Evolutionary conservation across 2,888 invertebrate genomes (phyloP).

Genomic region (Andrena trimmerana): DNA sequence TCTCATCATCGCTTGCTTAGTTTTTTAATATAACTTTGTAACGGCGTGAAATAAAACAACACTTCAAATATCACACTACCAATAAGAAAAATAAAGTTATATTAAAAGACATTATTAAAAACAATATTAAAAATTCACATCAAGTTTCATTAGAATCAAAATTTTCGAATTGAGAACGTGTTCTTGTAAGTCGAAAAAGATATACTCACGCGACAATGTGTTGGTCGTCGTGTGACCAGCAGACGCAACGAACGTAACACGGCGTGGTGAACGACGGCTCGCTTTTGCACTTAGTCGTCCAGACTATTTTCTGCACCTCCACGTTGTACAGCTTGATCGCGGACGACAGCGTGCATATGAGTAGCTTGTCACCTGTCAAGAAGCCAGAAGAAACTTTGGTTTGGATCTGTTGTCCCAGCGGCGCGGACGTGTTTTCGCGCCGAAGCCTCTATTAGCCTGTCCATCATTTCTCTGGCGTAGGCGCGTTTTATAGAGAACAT

Average conservation of each 20-base stretch:
- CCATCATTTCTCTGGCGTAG: neutral
- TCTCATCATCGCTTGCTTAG: too few relatives aligned
- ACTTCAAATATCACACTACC: too few relatives aligned
- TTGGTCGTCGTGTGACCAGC: conserved; percentile 74
- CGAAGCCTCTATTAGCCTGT: neutral
- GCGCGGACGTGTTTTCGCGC: neutral
- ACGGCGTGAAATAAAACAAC: too few relatives aligned
- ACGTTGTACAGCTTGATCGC: conserved; percentile 56
- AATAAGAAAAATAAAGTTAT: too few relatives aligned
- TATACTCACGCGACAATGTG: conserved; percentile 73
- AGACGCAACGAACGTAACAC: conserved; percentile 62
- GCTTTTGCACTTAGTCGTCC: conserved; percentile 64
- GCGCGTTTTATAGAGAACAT: too few relatives aligned
- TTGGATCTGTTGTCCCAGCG: too few relatives aligned
- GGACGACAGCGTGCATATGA: conserved; percentile 38
- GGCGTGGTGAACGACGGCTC: neutral
- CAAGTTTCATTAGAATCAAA: too few relatives aligned
- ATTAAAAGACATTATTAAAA: too few relatives aligned
- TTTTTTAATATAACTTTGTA: too few relatives aligned
- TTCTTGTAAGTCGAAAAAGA: neutral
- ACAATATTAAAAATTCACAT: too few relatives aligned
- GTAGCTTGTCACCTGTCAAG: conserved; percentile 57
- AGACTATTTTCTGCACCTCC: conserved; percentile 58
- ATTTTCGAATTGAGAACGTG: too few relatives aligned
- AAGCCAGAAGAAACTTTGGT: neutral